Evolutionary conservation across 1,140 invertebrate genomes (phyloP).

Genomic region (Halictus rubicundus): DNA sequence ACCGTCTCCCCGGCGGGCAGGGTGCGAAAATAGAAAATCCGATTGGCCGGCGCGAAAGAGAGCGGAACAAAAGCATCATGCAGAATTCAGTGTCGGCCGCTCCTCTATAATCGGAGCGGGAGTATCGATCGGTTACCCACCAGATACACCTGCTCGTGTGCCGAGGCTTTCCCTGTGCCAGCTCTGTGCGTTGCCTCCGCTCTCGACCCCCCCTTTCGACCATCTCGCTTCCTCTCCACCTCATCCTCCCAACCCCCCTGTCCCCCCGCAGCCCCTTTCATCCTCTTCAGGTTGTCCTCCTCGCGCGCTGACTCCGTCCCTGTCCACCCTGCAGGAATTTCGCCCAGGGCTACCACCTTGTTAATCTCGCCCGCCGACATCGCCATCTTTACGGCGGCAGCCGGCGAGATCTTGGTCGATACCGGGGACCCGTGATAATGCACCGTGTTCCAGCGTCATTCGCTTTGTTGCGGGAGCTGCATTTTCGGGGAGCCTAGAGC

Average conservation of each 20-base stretch:
- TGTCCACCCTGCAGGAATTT: constrained; percentile 49
- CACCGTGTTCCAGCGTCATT: constrained; percentile 36
- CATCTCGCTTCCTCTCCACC: not conserved
- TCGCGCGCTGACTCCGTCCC: not conserved
- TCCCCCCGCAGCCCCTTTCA: too few species aligned
- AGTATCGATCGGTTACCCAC: constrained; percentile 64
- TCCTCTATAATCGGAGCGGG: constrained; percentile 69
- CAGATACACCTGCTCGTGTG: constrained; percentile 53
- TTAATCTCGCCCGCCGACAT: constrained; percentile 61
- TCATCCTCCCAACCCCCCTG: not conserved
- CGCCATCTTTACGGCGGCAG: constrained; percentile 69
- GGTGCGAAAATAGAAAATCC: constrained; percentile 66
- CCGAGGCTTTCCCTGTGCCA: constrained; percentile 46
- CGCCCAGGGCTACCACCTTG: constrained; percentile 54
- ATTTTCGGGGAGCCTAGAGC: too few species aligned
- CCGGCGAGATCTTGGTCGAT: constrained; percentile 50
- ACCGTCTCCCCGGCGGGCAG: constrained; percentile 44
- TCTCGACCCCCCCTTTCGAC: not conserved
- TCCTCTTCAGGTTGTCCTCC: not conserved
- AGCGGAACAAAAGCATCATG: constrained; percentile 69
- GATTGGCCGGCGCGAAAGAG: constrained; percentile 66
- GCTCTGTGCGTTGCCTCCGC: not conserved
- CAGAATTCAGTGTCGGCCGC: constrained; percentile 70
- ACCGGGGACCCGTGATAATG: constrained; percentile 50
- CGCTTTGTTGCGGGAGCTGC: too few species aligned